Percentiles rank a stretch among this genome's conserved stretches.
Conservation (phyloP, 2,113 vertebrate species). For the Puffinus mauretanicus region DNA sequence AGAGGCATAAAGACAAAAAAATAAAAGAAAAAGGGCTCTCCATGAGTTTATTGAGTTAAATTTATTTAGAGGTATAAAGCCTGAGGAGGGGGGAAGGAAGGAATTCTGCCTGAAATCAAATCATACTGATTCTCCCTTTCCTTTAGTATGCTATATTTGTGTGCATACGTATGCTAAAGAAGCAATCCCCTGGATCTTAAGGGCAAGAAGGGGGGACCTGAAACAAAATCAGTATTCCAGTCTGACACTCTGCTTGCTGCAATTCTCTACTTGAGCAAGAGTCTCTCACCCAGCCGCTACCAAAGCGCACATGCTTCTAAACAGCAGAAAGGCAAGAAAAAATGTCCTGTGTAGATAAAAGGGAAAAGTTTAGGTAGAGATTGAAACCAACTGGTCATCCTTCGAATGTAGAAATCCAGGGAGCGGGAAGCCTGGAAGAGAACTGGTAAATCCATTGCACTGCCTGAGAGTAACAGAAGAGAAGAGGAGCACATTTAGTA, state of each 20-base stretch:
- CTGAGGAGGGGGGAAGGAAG: neutral
- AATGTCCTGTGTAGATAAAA: slow-evolving; percentile 63
- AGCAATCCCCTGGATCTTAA: slow-evolving; percentile 24
- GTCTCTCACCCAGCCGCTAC: slow-evolving; percentile 32
- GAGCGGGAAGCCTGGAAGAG: slow-evolving; percentile 62
- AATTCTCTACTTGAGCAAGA: slow-evolving; percentile 7
- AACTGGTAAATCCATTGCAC: slow-evolving; percentile 61
- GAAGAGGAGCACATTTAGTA: slow-evolving; percentile 49
- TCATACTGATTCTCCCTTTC: neutral
- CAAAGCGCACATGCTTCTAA: neutral
- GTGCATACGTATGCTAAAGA: neutral
- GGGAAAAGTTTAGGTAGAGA: slow-evolving; percentile 51
- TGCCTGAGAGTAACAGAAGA: slow-evolving; percentile 59
- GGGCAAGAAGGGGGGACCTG: slow-evolving; percentile 49
- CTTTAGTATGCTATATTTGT: neutral
- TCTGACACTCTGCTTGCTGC: slow-evolving; percentile 19
- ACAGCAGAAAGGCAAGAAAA: slow-evolving; percentile 57
- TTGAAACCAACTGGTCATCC: slow-evolving; percentile 57
- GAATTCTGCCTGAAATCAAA: slow-evolving; percentile 19
- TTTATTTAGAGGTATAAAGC: slow-evolving; percentile 7
- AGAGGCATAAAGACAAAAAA: neutral
- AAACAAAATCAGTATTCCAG: slow-evolving; percentile 44
- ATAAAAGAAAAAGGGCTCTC: neutral
- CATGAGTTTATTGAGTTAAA: neutral
- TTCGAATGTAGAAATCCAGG: neutral